A percentile compares a stretch with the other conserved stretches of the same genome.
Conservation (phyloP, 2,888 invertebrate species). For the Lithophane leautieri region DNA sequence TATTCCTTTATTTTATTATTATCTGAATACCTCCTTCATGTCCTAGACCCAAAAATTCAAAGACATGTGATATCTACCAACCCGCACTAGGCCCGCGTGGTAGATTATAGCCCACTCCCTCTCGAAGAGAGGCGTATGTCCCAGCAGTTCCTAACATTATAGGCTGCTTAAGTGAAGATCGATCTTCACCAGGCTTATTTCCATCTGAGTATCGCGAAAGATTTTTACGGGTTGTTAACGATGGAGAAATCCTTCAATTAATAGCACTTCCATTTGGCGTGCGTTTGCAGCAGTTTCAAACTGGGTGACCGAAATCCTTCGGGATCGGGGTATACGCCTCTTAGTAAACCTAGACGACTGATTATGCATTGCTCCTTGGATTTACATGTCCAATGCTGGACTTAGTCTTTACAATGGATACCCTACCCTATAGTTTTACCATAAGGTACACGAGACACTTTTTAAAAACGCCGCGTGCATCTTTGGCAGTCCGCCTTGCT, state of each 20-base stretch:
- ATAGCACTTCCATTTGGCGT: constrained; percentile 26
- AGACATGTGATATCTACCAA: no score
- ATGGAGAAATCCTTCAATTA: constrained; percentile 25
- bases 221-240: constrained; percentile 34
- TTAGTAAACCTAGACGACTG: neutral
- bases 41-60: no score
- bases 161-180: constrained; percentile 18
- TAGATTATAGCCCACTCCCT: no score
- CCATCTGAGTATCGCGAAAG: constrained; percentile 24
- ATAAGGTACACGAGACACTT: neutral
- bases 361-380: neutral
- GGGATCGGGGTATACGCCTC: neutral
- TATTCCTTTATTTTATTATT: neutral
- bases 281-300: constrained; percentile 27
- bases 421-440: neutral
- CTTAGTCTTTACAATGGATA: neutral
- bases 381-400: neutral
- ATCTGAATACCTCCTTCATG: neutral
- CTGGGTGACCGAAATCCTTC: constrained; percentile 18
- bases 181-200: constrained; percentile 39
- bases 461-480: accelerated
- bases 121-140: no score
- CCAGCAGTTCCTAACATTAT: no score
- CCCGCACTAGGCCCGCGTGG: no score
- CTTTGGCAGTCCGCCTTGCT: neutral